Conservation (phyloP, 2,888 invertebrate genomes). For the Troides oblongomaculatus region DNA sequence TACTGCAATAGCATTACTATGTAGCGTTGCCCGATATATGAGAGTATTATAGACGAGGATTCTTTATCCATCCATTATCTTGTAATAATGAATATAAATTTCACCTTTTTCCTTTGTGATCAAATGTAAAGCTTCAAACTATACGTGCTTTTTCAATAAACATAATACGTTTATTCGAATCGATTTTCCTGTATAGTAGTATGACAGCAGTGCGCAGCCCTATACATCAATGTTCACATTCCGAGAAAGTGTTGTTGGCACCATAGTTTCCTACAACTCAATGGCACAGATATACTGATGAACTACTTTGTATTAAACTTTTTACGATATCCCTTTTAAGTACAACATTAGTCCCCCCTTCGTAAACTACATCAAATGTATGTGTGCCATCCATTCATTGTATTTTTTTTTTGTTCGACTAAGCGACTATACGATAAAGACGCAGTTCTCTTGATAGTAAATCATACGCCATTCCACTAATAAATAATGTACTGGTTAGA, state of each 20-base stretch:
- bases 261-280: conserved; percentile 6
- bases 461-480: no score
- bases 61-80: no score
- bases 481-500: no score
- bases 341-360: conserved; percentile 8
- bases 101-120: neutral
- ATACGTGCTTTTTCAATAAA: neutral
- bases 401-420: no score
- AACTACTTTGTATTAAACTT: conserved; percentile 9
- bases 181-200: neutral
- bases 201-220: conserved; percentile 6
- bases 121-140: neutral
- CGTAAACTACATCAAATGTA: neutral
- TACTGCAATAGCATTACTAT: no score
- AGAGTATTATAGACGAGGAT: no score
- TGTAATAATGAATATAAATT: no score
- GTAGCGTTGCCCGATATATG: no score
- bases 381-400: neutral
- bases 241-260: conserved; percentile 19
- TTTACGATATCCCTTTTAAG: conserved; percentile 8
- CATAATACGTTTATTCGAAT: neutral
- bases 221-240: conserved; percentile 10
- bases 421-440: no score
- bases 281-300: conserved; percentile 8
- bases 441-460: no score